phyloP scores from a whole-genome alignment of 2,113 vertebrate genomes.

The Coreoperca whiteheadi region DNA sequence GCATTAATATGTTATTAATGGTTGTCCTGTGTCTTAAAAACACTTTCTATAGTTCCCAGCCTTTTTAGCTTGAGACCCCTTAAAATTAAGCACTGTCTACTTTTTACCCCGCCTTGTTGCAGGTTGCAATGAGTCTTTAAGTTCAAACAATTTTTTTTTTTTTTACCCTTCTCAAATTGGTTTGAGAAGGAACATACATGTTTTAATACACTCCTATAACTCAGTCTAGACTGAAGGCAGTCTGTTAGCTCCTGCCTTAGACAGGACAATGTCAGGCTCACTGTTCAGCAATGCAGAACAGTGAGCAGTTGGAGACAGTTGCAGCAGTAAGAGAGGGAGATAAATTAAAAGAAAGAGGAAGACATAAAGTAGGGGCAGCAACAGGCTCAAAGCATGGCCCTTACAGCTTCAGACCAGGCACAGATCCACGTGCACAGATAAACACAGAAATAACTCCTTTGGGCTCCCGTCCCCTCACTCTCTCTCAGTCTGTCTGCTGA shows the following conservation, averaged over 20 bases:
- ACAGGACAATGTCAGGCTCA: background rate
- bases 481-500: slow-evolving; percentile 5
- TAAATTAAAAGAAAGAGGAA: background rate
- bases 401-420: slow-evolving; percentile 22
- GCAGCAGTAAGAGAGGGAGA: background rate
- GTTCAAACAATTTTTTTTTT: background rate
- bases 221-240: background rate
- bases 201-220: background rate
- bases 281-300: background rate
- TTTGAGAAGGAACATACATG: background rate
- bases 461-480: slow-evolving; percentile 2
- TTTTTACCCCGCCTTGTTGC: background rate
- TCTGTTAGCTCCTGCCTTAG: background rate
- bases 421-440: slow-evolving; percentile 12
- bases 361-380: background rate
- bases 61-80: background rate
- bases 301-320: background rate
- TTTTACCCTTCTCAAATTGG: background rate
- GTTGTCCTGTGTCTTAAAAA: background rate
- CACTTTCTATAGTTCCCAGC: background rate
- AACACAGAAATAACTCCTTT: slow-evolving; percentile 27
- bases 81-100: background rate
- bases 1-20: background rate
- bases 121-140: background rate
- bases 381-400: background rate